Evolutionary conservation across 2,797 vertebrate species (phyloP).

Genomic region (Manis crassicaudata): DNA sequence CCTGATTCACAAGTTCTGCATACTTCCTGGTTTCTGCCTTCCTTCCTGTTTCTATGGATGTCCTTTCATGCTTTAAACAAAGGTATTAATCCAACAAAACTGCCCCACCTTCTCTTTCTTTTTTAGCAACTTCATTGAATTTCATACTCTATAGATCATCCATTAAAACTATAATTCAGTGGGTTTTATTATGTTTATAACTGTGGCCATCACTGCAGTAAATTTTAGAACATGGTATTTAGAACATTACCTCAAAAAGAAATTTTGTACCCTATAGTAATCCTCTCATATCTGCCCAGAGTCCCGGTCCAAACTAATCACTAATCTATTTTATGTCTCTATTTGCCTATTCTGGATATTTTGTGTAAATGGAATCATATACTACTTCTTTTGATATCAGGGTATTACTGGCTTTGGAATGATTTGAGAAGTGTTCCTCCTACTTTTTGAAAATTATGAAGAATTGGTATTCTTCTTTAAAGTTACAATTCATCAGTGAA

Average conservation of each 20-base stretch:
- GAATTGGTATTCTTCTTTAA: neutral
- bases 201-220: neutral
- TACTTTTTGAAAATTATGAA: neutral
- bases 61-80: neutral
- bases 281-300: neutral
- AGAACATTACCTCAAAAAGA: neutral
- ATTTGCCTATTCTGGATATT: neutral
- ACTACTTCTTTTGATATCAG: neutral
- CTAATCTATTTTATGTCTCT: neutral
- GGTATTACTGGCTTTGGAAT: neutral
- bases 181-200: neutral
- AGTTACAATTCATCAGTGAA: neutral
- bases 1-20: neutral
- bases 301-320: neutral
- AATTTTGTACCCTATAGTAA: neutral
- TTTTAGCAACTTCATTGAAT: neutral
- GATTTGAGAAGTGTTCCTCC: neutral
- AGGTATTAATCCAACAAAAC: neutral
- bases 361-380: neutral
- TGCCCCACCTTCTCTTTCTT: neutral
- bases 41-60: neutral
- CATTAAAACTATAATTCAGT: neutral
- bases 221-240: neutral
- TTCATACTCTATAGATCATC: neutral
- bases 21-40: neutral